phyloP scores from a whole-genome alignment of 2,113 vertebrate species.

The Balaenoptera acutorostrata region DNA sequence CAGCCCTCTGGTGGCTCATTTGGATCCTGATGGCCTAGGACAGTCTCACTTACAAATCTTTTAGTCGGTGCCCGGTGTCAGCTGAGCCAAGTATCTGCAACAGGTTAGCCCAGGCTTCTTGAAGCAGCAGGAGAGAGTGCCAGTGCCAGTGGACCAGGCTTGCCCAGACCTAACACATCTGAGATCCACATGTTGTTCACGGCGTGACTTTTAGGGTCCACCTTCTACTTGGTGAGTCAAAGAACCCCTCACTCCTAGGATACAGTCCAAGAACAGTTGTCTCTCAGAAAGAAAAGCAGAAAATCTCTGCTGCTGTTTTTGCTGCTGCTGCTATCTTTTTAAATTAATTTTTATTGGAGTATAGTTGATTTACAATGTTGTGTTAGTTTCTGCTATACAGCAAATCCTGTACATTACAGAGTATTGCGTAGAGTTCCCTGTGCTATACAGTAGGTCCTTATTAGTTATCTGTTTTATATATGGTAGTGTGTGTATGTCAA shows the following conservation, averaged over 20 bases:
- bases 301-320: neutral
- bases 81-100: neutral
- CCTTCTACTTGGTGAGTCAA: neutral
- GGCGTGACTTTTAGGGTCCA: neutral
- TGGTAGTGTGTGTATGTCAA: no score
- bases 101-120: neutral
- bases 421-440: no score
- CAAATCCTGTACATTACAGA: no score
- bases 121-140: neutral
- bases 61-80: neutral
- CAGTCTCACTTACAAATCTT: neutral
- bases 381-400: no score
- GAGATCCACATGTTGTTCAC: neutral
- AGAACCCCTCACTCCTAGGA: neutral
- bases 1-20: neutral
- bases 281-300: neutral
- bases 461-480: no score
- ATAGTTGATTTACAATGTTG: no score
- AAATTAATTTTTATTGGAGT: no score
- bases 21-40: neutral
- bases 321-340: neutral
- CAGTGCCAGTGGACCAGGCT: rapidly evolving
- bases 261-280: neutral
- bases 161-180: neutral
- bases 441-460: no score